Base-by-base conservation (phyloP, 2,113 vertebrate genomes). In the Eulacestoma nigropectus region DNA sequence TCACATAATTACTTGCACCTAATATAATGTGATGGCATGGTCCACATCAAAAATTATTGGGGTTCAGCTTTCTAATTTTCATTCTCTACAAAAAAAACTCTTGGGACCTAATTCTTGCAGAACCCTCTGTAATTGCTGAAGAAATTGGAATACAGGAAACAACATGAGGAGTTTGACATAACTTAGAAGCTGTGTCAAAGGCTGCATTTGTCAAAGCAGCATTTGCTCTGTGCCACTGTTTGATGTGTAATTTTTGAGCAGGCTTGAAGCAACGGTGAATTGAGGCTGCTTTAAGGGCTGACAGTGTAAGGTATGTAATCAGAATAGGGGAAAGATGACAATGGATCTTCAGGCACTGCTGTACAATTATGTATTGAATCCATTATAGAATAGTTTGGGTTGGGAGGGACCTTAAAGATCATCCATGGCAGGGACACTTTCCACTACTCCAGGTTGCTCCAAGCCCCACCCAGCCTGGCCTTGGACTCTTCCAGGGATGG, bases 401-500 rank as follows among this genome's bases (percentile, higher is more conserved):
- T 33, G 32, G 52, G 46, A 57, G 11, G 13, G 21, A 65, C 22
- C 22, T 33, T 73, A 25, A 37, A 32, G 44, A 25, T 41, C 19
- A 9, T 78, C 64, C 13, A 4, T 29, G 30, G 14, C 33, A 75
- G 46, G 46, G 39, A 41, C 25, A 15, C 16, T 0, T 47, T 27
- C 1, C 25, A 10, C 29, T 15, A 0, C 4, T 2, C 7, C 78
- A 60, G 29, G 25, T 1, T 21, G 25, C n/a, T 53, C 53, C 2
- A 1, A 17, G 62, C n/a, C 4, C 21, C 6, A 4, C 53, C 21
- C 47, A 35, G 0, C n/a, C 16, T 47, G 7, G 1, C 5, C 6
- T 60, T 41, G 53, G 10, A 19, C n/a, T 13, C 4, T 60, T 6
- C 37, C 53, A 89, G n/a, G n/a, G 16, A n/a, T 60, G 60, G 23